phyloP scores from a whole-genome alignment of 2,113 vertebrate species.

The Odontophorus gujanensis region DNA sequence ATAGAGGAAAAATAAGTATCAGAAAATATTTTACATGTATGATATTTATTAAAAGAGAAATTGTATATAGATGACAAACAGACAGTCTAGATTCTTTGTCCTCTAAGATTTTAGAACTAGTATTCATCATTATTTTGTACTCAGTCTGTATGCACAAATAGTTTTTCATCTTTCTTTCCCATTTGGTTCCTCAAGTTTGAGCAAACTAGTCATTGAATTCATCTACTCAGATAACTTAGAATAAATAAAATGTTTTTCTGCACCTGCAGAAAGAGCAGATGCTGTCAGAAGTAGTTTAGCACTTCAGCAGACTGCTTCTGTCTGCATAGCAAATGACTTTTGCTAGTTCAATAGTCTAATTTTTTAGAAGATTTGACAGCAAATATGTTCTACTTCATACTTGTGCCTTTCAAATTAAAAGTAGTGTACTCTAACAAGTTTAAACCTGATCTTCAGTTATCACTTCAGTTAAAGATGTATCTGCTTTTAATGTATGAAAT shows the following conservation, averaged over 20 bases:
- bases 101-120: background rate
- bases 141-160: background rate
- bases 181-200: background rate
- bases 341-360: background rate
- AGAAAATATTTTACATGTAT: background rate
- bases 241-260: slow-evolving; percentile 6
- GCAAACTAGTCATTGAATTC: background rate
- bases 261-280: slow-evolving; percentile 8
- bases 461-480: background rate
- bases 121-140: background rate
- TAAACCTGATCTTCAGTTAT: background rate
- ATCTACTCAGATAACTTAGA: background rate
- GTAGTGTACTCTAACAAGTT: background rate
- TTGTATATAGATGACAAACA: background rate
- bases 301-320: slow-evolving; percentile 17
- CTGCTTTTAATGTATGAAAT: background rate
- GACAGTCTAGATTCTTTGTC: background rate
- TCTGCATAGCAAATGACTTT: background rate
- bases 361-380: slow-evolving; percentile 7
- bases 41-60: background rate
- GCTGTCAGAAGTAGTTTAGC: background rate
- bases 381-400: background rate
- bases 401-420: background rate
- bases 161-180: background rate
- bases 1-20: background rate